Base-by-base conservation (phyloP, 2,113 vertebrate genomes). In the Taxidea taxus region DNA sequence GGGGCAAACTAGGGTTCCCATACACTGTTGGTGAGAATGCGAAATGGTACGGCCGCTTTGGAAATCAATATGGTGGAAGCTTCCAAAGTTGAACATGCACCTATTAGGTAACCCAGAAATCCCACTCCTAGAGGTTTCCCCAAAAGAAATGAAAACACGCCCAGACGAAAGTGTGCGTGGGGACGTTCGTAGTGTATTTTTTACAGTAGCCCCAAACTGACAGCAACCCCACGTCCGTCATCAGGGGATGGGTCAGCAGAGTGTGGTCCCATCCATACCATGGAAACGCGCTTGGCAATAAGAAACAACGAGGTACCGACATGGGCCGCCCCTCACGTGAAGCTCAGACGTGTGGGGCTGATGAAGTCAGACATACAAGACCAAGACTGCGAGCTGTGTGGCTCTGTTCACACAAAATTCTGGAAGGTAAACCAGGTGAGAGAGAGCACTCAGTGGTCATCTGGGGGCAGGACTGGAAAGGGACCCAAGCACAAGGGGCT, bases 321-420 rank as follows among this genome's bases (percentile, higher is more conserved):
- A 10, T 13, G 1, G 2, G 20, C 29, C 0, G 0, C 15, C 7
- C 8, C 42, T 1, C 2, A 2, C 34, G 13, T 3, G 56, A 66
- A 0, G 31, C 25, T 20, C 81, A 31, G 25, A 7, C 0, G 3
- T 13, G 0, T 27, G 2, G 7, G 2, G 37, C 42, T 44, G 11
- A 34, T 0, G 39, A 39, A 2, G 34, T 16, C 49, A 68, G 23
- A 75, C 6, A 2, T 13, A 5, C 23, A 23, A 42, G 60, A 39
- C 49, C 54, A 56, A 56, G 54, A 56, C 54, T 31, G 9, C 12
- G 3, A 29, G 0, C 58, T 3, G 4, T 8, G 9, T 0, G 3
- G 11, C 2, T 42, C 82, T 58, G 1, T 20, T 7, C 29, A 75
- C 7, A 0, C 1, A 27, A 56, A 58, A 47, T 4, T 42, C 62